A percentile compares a stretch with the other conserved stretches of the same genome.
Evolutionary conservation across 2,797 vertebrate genomes (phyloP).

Genomic region (Schizothorax lantsangensis): DNA sequence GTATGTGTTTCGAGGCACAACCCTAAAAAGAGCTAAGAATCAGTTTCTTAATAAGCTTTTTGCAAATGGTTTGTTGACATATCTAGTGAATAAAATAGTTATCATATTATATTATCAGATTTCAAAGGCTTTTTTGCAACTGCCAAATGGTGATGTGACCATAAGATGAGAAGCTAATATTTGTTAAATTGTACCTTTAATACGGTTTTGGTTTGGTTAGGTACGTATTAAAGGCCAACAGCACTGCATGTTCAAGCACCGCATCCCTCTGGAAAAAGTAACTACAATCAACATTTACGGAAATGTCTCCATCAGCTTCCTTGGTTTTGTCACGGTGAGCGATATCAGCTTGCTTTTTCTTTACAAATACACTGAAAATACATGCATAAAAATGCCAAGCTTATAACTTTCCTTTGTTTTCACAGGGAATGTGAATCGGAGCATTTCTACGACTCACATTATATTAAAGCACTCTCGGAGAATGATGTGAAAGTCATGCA

Average conservation of each 20-base stretch:
- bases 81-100: background rate
- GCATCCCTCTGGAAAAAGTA: conserved; percentile 37
- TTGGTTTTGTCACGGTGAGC: conserved; percentile 43
- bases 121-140: background rate
- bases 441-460: background rate
- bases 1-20: background rate
- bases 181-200: background rate
- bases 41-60: background rate
- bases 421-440: background rate
- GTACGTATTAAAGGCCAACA: conserved; percentile 11
- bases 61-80: background rate
- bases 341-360: background rate
- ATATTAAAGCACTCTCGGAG: background rate
- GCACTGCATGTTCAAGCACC: conserved; percentile 27
- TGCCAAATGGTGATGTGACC: background rate
- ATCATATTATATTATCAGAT: background rate
- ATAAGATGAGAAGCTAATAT: background rate
- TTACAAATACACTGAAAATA: background rate
- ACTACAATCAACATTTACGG: background rate
- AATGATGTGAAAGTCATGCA: background rate
- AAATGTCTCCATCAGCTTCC: conserved; percentile 12
- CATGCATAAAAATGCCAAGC: background rate
- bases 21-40: background rate
- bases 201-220: conserved; percentile 2
- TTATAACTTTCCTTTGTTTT: background rate